Evolutionary conservation across 2,797 vertebrate species (phyloP).

Genomic region (Natrix natrix): DNA sequence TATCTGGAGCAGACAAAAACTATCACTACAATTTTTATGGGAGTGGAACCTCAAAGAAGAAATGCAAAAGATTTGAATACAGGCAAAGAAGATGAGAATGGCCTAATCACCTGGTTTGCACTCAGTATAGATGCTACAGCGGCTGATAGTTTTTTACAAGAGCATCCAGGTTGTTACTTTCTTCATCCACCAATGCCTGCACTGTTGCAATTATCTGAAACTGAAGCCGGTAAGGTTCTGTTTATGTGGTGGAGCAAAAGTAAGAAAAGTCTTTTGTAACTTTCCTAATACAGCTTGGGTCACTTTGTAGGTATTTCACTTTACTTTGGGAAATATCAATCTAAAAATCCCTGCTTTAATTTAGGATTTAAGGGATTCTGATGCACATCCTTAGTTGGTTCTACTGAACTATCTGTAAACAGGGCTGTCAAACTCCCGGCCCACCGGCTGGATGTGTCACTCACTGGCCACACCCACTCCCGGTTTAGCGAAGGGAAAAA

Average conservation of each 20-base stretch:
- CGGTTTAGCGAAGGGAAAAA: too few relatives aligned
- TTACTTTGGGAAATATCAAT: background rate
- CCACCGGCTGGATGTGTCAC: too few relatives aligned
- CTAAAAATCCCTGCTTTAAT: background rate
- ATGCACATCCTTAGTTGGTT: background rate
- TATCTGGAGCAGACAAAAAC: slow-evolving; percentile 70
- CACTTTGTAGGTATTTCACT: background rate
- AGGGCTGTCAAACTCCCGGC: background rate
- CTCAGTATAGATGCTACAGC: slow-evolving; percentile 73
- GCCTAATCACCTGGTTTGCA: slow-evolving; percentile 87
- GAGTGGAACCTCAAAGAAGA: slow-evolving; percentile 76
- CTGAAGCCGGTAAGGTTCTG: slow-evolving; percentile 85
- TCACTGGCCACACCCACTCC: too few relatives aligned
- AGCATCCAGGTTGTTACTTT: slow-evolving; percentile 76
- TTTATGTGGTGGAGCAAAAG: background rate
- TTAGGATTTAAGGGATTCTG: background rate
- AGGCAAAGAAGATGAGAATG: slow-evolving; percentile 72
- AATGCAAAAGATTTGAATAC: slow-evolving; percentile 30
- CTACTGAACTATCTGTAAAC: background rate
- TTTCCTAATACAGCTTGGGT: background rate
- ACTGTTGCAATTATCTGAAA: slow-evolving; percentile 81
- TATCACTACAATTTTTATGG: slow-evolving; percentile 82
- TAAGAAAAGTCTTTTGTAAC: background rate
- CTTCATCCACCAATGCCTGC: slow-evolving; percentile 80
- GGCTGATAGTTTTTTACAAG: slow-evolving; percentile 74